These are phyloP conservation scores for Bagarius yarrelli DNA, from an alignment of 2,113 vertebrate genomes.

Conservation along the genomic window DNA sequence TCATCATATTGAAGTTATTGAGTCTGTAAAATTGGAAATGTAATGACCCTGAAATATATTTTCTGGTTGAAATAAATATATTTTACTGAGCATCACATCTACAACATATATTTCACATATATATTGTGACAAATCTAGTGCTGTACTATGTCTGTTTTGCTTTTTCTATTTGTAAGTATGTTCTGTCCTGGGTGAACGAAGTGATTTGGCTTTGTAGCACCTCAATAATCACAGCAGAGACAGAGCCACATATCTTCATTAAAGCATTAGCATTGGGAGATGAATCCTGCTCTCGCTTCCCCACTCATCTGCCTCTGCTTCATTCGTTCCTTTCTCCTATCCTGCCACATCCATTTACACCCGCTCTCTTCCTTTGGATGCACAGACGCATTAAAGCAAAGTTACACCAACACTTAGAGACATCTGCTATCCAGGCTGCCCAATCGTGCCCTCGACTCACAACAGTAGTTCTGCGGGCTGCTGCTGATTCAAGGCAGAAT, in stretches of 20 bases:
- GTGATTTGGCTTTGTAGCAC: slow-evolving; percentile 50
- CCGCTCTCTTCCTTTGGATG: slow-evolving; percentile 21
- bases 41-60: too few species aligned
- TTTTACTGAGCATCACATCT: too few species aligned
- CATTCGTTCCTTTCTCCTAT: slow-evolving; percentile 42
- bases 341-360: slow-evolving; percentile 55
- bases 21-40: too few species aligned
- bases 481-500: slow-evolving; percentile 67
- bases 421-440: slow-evolving; percentile 50
- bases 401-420: slow-evolving; percentile 25
- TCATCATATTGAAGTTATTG: too few species aligned
- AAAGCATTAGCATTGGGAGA: slow-evolving; percentile 66
- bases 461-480: slow-evolving; percentile 61
- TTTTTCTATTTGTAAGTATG: slow-evolving; percentile 13
- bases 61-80: too few species aligned
- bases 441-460: slow-evolving; percentile 59
- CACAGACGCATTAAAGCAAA: slow-evolving; percentile 19
- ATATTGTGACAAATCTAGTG: not conserved
- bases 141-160: not conserved
- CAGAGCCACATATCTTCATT: slow-evolving; percentile 72
- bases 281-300: slow-evolving; percentile 55
- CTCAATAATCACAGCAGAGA: slow-evolving; percentile 66
- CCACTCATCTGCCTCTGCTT: slow-evolving; percentile 46
- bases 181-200: slow-evolving; percentile 21
- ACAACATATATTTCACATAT: too few species aligned